Evolutionary conservation across 2,113 vertebrate species (phyloP), one percentile per base, ranked within the genome.

Genomic region (Pseudopipra pipra): DNA sequence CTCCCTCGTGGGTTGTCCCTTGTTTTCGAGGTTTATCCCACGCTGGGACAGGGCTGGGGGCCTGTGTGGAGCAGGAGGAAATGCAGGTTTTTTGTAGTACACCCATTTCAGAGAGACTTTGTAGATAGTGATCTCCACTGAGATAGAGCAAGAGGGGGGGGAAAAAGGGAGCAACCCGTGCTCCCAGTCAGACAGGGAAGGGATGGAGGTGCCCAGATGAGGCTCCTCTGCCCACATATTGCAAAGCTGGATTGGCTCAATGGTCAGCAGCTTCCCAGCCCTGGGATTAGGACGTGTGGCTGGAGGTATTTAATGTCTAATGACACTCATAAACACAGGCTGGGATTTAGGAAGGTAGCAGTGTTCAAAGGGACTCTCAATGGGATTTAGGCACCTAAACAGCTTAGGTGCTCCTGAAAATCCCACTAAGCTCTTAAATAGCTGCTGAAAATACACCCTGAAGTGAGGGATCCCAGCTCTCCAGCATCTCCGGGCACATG

Each of bases 401-500:
- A 0, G 84, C 80, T 94, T 96, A 78, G 91, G 85, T 72, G 61
- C 87, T 72, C 14, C 52, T 76, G 81, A 22, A 85, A 94, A 96
- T 91, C 85, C 70, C 12, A 1, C 62, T 94, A 31, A 88, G 84
- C 79, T 63, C 74, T 87, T 85, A 18, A 73, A n/a, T 4, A 74
- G 51, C 79, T 80, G 67, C 79, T 88, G 82, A 6, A 75, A 79
- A n/a, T 0, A 4, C 16, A 6, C 9, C 58, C 76, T 17, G 35
- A n/a, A 71, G 83, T 30, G 66, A 75, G 63, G 23, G 70, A 52
- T 85, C 44, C 15, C 87, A 75, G 67, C n/a, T 31, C 58, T 46
- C 3, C 39, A 2, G 1, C n/a, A 5, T 8, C 55, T 31, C 35
- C 0, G 0, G 65, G 52, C 4, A 0, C 0, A 0, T 4, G 10